Conservation (phyloP, 2,888 invertebrate species). For the Spialia ferax region DNA sequence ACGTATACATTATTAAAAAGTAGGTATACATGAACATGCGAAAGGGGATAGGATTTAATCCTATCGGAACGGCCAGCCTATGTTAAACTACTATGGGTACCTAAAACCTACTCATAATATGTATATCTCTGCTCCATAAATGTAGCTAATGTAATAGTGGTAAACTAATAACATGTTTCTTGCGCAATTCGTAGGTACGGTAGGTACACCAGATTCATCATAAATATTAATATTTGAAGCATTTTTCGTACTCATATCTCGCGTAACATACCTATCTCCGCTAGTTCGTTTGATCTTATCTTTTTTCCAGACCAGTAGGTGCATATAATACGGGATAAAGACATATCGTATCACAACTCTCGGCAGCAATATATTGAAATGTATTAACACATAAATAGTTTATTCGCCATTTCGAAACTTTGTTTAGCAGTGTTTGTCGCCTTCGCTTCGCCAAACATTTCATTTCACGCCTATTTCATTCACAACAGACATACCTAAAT, state of each 20-base stretch:
- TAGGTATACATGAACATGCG: too few relatives aligned
- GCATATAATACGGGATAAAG: slow-evolving; percentile 45
- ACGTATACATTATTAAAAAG: too few relatives aligned
- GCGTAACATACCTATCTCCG: slow-evolving; percentile 41
- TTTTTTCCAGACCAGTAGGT: slow-evolving; percentile 50
- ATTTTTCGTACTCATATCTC: slow-evolving; percentile 49
- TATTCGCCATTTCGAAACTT: slow-evolving; percentile 16
- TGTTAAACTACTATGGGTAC: too few relatives aligned
- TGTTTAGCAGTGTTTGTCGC: not conserved
- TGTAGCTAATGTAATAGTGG: not conserved
- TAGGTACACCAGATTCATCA: not conserved
- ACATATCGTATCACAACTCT: slow-evolving; percentile 44
- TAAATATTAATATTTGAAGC: slow-evolving; percentile 42
- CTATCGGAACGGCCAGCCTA: too few relatives aligned
- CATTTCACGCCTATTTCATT: slow-evolving; percentile 36
- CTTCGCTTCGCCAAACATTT: slow-evolving; percentile 21
- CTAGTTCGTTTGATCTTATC: slow-evolving; percentile 51
- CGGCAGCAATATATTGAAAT: slow-evolving; percentile 38
- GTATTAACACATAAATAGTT: slow-evolving; percentile 33
- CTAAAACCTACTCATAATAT: too few relatives aligned
- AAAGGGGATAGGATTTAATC: too few relatives aligned
- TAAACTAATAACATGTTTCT: not conserved
- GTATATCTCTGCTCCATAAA: too few relatives aligned
- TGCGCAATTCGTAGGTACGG: not conserved
- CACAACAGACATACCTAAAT: not conserved